A percentile compares a stretch with the other conserved stretches of the same genome.
These are phyloP conservation scores for Thunnus maccoyii DNA, from an alignment of 2,113 vertebrate genomes.

Conservation along the genomic window DNA sequence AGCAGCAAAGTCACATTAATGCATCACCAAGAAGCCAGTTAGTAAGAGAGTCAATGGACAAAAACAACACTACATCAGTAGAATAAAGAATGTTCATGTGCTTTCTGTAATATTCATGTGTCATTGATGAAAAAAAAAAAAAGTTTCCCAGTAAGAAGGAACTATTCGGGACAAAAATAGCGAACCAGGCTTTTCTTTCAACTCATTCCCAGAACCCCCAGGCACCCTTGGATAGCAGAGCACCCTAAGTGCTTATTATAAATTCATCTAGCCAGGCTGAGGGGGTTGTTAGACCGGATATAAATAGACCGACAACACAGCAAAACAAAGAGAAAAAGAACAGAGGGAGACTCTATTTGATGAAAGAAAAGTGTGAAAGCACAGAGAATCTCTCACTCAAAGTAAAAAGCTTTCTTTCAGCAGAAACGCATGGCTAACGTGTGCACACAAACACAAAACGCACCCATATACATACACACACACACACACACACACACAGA, in stretches of 20 bases:
- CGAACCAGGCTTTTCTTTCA: constrained; percentile 53
- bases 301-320: constrained; percentile 69
- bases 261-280: constrained; percentile 68
- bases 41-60: neutral
- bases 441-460: neutral
- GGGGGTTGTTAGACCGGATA: constrained; percentile 56
- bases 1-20: constrained; percentile 1
- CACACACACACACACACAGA: neutral
- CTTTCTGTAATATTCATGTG: constrained; percentile 33
- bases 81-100: neutral
- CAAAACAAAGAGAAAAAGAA: constrained; percentile 59
- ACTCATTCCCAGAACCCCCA: constrained; percentile 55
- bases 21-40: neutral
- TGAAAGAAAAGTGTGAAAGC: constrained; percentile 36
- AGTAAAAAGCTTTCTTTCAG: constrained; percentile 28
- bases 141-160: constrained; percentile 32
- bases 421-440: constrained; percentile 4
- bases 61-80: constrained; percentile 9
- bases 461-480: neutral
- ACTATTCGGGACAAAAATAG: constrained; percentile 39
- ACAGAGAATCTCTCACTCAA: constrained; percentile 15
- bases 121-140: constrained; percentile 26
- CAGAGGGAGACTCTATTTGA: constrained; percentile 35
- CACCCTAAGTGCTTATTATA: constrained; percentile 76
- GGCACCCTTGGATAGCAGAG: constrained; percentile 57